phyloP scores from a whole-genome alignment of 2,797 vertebrate species.

The Brachyrhaphis roseni region DNA sequence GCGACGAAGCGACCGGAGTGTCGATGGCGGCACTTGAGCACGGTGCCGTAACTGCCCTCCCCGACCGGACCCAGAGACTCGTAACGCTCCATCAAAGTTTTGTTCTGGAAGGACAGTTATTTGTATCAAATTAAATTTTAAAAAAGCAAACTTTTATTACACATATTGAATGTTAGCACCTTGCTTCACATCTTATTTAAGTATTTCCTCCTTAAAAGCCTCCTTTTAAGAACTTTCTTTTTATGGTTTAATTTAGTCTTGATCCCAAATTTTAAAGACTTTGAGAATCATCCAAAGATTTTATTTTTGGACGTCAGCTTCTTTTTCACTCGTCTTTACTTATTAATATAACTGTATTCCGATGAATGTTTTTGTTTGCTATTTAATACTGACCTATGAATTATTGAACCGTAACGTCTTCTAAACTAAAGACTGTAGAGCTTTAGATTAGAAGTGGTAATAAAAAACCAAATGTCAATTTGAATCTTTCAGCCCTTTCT shows the following conservation, averaged over 20 bases:
- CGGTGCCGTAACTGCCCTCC: slow-evolving; percentile 88
- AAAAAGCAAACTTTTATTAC: background rate
- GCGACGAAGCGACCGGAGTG: slow-evolving; percentile 86
- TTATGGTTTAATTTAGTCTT: background rate
- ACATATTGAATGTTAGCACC: background rate
- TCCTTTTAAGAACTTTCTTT: background rate
- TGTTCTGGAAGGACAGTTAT: background rate
- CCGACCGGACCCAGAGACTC: slow-evolving; percentile 87
- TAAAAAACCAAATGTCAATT: background rate
- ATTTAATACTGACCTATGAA: background rate
- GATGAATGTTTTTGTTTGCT: background rate
- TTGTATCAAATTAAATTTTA: background rate
- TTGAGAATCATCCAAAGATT: background rate
- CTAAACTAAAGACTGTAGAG: background rate
- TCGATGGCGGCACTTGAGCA: slow-evolving; percentile 87
- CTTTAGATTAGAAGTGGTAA: background rate
- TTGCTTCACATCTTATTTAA: background rate
- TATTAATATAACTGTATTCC: background rate
- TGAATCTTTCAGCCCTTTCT: background rate
- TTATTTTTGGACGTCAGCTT: background rate
- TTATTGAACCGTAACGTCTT: background rate
- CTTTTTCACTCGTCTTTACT: background rate
- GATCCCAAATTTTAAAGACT: background rate
- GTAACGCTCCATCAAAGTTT: slow-evolving; percentile 85
- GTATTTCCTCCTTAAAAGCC: background rate